Conservation (phyloP, 2,113 vertebrate genomes). For the Seriola rivoliana region DNA sequence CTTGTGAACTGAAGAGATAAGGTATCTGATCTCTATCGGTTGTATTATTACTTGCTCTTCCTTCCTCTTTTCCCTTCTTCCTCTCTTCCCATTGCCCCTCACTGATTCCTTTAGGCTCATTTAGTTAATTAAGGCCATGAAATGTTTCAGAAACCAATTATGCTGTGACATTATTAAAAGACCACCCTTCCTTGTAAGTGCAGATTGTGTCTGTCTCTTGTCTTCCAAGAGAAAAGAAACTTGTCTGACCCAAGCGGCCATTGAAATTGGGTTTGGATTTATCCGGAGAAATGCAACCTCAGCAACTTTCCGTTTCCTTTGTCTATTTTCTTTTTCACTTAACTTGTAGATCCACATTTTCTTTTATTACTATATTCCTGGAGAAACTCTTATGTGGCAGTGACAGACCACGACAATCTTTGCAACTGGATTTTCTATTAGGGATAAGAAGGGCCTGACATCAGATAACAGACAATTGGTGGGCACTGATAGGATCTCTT, state of each 20-base stretch:
- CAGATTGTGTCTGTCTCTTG: constrained; percentile 69
- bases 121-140: constrained; percentile 84
- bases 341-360: constrained; percentile 40
- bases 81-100: constrained; percentile 43
- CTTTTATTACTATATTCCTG: constrained; percentile 42
- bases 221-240: constrained; percentile 62
- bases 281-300: constrained; percentile 63
- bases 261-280: constrained; percentile 58
- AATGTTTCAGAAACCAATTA: constrained; percentile 85
- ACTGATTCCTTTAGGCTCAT: constrained; percentile 73
- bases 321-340: constrained; percentile 41
- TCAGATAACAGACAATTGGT: constrained; percentile 51
- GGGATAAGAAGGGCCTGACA: constrained; percentile 36
- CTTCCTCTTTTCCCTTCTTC: constrained; percentile 25
- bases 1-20: constrained; percentile 75
- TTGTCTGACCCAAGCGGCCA: constrained; percentile 59
- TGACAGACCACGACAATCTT: constrained; percentile 29
- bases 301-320: constrained; percentile 64
- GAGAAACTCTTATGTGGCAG: constrained; percentile 19
- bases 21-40: constrained; percentile 67
- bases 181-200: constrained; percentile 73
- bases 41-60: constrained; percentile 50
- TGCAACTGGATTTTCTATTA: constrained; percentile 44
- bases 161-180: constrained; percentile 82
- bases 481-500: constrained; percentile 43